Base-by-base conservation (phyloP, 2,888 invertebrate genomes). In the Monopis laevigella region DNA sequence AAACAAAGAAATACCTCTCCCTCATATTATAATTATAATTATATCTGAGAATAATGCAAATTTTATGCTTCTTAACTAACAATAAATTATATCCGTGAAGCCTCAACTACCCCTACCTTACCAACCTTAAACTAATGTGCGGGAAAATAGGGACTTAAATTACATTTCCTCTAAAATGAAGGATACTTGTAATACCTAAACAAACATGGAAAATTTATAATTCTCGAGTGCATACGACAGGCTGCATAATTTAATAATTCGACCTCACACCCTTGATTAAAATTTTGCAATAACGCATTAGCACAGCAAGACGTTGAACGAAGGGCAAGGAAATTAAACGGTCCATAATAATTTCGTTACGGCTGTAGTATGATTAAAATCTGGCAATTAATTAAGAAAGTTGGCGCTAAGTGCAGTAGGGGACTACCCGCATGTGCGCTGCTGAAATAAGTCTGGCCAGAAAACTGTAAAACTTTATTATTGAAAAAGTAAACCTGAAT, bases 181-280 rank as follows among this genome's bases (percentile, higher is more conserved):
- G 17, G 17, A 32, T 32, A 10, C 14, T 13, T 32, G 52, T 53
- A 54, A 50, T 54, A 57, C 65, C 63, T 65, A 70, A 70, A 62
- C 65, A 71, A 71, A 70, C 62, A 53, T 48, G 39, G 46, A 51
- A 66, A 71, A 78, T 80, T 78, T 74, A 77, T 70, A 65, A 62
- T 58, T 56, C 50, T 54, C 49, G 70, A 74, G 68, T 80, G 78
- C 77, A 78, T 72, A 68, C 67, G 80, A 77, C 77, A 75, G 74
- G 59, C 62, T 77, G 77, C 75, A 77, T 77, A 80, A 77, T 77
- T 75, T 74, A 75, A 75, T 77, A 72, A 74, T 66, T 59, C 57
- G 32, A 29, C 54, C 63, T 69, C 66, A 75, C 71, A 65, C 77
- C 75, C 77, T 72, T 77, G 72, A 78, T 78, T 80, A 80, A 75